These are phyloP conservation scores for Macrosiphum euphorbiae DNA, from an alignment of 2,888 invertebrate genomes.

Conservation along the genomic window DNA sequence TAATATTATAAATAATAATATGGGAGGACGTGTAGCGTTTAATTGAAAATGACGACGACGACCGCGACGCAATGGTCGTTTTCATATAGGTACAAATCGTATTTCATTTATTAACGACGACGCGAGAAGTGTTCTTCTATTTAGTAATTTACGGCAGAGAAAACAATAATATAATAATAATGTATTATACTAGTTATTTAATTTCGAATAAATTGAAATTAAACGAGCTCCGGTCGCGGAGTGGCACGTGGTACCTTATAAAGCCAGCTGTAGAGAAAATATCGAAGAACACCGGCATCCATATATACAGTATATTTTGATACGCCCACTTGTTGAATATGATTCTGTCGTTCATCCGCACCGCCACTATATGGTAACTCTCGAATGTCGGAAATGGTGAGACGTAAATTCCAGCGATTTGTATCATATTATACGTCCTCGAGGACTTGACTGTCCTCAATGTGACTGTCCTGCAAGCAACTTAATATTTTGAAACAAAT, in stretches of 20 bases:
- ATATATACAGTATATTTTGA: neutral
- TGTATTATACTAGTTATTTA: neutral
- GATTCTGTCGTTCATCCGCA: neutral
- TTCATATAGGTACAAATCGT: neutral
- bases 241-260: neutral
- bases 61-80: neutral
- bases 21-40: neutral
- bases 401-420: neutral
- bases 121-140: neutral
- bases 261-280: neutral
- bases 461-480: neutral
- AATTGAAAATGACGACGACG: constrained; percentile 45
- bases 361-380: neutral
- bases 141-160: constrained; percentile 12
- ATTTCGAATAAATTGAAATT: neutral
- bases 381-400: neutral
- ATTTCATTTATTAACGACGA: constrained; percentile 45
- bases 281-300: neutral
- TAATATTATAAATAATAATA: neutral
- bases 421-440: neutral
- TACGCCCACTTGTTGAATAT: neutral
- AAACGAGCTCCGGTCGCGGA: neutral
- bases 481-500: too few species aligned
- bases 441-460: neutral
- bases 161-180: constrained; percentile 15